Base-by-base conservation (phyloP, 2,797 vertebrate genomes). In the Molossus alvarezi region DNA sequence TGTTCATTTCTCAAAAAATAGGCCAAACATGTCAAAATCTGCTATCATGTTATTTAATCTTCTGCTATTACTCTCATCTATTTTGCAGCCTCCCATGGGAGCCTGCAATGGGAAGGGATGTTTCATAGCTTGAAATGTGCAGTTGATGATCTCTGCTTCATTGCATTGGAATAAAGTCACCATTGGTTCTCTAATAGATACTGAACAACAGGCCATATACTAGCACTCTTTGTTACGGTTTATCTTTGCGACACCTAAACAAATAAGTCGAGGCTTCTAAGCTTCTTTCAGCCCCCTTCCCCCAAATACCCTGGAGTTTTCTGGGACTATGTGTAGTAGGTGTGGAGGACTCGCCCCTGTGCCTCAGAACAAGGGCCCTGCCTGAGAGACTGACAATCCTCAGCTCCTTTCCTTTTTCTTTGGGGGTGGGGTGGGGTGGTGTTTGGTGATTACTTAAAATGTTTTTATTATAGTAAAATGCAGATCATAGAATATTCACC, bases 11-110 rank as follows among this genome's bases (percentile, higher is more conserved):
- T 96, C 60, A 94, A 62, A 89, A 97, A 98, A 95, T 89, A 96
- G 95, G 94, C 90, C 97, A 98, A 95, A 69, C 0, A 18, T 62
- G 83, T 95, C 60, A 88, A 96, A 95, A 65, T 85, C 88, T 92
- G 82, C 85, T 95, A 21, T 86, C 2, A 0, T 84, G 83, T 97
- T 95, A 92, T 81, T 97, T 96, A 98, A 97, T 97, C 95, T 94
- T 92, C 79, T 97, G 90, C 91, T 91, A 67, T 53, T 86, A 84
- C 45, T 94, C 89, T 91, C 9, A 37, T 73, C 10, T 84, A 69
- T 93, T 96, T 60, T 11, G 29, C 29, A 85, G 25, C 60, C 15
- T 72, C 90, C 94, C 93, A 64, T 65, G 33, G 91, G 93, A 85
- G 91, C 29, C 9, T 90, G 29, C 20, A 37, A 58, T 9, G 57